Evolutionary conservation across 2,113 vertebrate species (phyloP).

Genomic region (Thinocorus orbignyianus): DNA sequence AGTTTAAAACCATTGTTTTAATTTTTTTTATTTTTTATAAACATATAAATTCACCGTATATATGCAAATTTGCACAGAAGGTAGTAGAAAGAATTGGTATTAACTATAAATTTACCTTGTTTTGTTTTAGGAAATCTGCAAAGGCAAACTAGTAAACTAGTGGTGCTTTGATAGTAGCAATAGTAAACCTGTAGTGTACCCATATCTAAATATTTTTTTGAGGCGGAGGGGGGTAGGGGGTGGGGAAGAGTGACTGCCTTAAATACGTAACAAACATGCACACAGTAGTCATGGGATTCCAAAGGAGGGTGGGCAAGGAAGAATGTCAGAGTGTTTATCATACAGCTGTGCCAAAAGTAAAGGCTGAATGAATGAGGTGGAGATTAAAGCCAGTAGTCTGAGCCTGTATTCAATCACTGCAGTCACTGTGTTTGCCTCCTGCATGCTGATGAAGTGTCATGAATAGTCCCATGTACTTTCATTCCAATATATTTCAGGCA

Average conservation of each 20-base stretch:
- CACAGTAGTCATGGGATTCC: constrained; percentile 59
- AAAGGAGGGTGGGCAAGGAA: constrained; percentile 61
- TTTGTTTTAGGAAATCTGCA: background rate
- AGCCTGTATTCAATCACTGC: constrained; percentile 91
- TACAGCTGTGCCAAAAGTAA: constrained; percentile 87
- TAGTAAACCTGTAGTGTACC: background rate
- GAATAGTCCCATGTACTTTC: constrained; percentile 87
- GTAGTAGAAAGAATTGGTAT: background rate
- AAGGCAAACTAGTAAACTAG: background rate
- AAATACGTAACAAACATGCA: constrained; percentile 38
- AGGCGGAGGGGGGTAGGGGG: accelerated
- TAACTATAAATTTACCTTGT: background rate
- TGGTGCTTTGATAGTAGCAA: background rate
- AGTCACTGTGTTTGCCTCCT: constrained; percentile 81
- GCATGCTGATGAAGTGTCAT: constrained; percentile 90
- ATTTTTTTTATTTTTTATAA: background rate
- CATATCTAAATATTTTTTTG: background rate
- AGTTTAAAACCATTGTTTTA: background rate
- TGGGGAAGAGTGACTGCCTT: background rate
- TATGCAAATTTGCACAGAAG: background rate
- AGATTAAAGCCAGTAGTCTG: constrained; percentile 90
- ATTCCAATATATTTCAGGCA: constrained; percentile 76
- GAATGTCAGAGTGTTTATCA: constrained; percentile 85
- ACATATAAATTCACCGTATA: background rate
- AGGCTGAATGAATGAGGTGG: constrained; percentile 85